phyloP scores from a whole-genome alignment of 2,888 invertebrate genomes.

The Aphodius sticticus region DNA sequence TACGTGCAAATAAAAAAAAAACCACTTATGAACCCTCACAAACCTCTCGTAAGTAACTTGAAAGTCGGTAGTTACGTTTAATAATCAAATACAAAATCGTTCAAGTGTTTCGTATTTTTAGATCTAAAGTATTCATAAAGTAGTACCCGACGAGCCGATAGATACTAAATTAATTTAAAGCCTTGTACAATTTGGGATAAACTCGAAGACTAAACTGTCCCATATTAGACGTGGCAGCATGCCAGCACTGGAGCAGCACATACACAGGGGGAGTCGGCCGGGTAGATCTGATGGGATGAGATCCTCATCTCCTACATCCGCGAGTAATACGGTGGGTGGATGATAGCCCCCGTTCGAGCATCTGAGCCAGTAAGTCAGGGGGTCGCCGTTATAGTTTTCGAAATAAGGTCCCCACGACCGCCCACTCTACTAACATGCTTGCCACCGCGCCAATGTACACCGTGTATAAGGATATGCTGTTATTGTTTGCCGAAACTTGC shows the following conservation, averaged over 20 bases:
- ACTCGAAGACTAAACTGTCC: neutral
- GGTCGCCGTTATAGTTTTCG: slow-evolving; percentile 4
- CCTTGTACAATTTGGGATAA: slow-evolving; percentile 4
- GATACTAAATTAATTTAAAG: slow-evolving; percentile 4
- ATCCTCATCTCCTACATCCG: slow-evolving; percentile 4
- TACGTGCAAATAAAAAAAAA: too few relatives aligned
- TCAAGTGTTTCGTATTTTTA: neutral
- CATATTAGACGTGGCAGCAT: neutral
- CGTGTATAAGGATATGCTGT: neutral
- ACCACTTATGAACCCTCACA: too few relatives aligned
- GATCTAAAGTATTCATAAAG: neutral
- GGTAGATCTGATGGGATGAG: neutral
- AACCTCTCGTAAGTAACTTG: too few relatives aligned
- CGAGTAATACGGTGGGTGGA: neutral
- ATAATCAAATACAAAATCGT: too few relatives aligned
- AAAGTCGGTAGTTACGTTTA: too few relatives aligned
- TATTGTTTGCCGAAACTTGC: neutral
- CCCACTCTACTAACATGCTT: neutral
- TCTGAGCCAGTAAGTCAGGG: slow-evolving; percentile 4
- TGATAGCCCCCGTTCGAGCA: neutral
- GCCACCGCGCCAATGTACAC: neutral
- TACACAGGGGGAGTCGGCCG: neutral
- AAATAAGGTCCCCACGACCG: neutral
- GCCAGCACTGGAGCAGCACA: neutral
- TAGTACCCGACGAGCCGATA: neutral